phyloP scores from a whole-genome alignment of 53 echinoderm and acorn worm genomes.

The Henricia sp. region DNA sequence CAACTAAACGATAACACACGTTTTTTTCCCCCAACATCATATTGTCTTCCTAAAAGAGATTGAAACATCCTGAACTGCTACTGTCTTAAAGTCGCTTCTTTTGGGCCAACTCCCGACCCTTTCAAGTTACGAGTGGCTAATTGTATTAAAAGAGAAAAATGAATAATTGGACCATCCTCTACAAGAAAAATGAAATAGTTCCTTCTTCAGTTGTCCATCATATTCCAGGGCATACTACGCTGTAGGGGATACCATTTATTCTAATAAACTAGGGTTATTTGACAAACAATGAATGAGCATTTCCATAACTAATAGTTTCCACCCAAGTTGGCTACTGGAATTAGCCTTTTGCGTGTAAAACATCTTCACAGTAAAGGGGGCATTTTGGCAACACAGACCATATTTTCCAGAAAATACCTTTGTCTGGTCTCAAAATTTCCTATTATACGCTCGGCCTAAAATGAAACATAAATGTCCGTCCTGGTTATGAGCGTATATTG shows the following conservation, averaged over 20 bases:
- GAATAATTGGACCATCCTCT: slow-evolving; percentile 18
- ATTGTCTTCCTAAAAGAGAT: slow-evolving; percentile 4
- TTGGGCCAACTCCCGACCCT: too few species aligned
- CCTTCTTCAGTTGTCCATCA: not conserved
- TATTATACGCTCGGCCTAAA: too few species aligned
- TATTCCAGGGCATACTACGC: not conserved
- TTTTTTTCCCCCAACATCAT: not conserved
- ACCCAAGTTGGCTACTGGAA: slow-evolving; percentile 27
- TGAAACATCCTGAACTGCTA: not conserved
- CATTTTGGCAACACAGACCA: too few species aligned
- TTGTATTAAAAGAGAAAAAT: not conserved
- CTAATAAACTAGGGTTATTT: slow-evolving; percentile 1
- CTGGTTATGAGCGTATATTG: too few species aligned
- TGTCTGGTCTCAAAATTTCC: too few species aligned
- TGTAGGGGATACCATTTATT: not conserved
- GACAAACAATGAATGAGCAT: slow-evolving; percentile 29
- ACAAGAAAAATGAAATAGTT: not conserved
- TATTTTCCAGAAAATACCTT: too few species aligned
- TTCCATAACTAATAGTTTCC: slow-evolving; percentile 26
- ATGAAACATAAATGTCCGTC: too few species aligned
- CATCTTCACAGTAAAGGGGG: too few species aligned
- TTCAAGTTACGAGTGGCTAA: not conserved
- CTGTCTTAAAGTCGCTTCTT: not conserved
- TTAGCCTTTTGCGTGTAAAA: too few species aligned
- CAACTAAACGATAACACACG: not conserved